Evolutionary conservation across 2,888 invertebrate species (phyloP).

Genomic region (Heliconius charithonia): DNA sequence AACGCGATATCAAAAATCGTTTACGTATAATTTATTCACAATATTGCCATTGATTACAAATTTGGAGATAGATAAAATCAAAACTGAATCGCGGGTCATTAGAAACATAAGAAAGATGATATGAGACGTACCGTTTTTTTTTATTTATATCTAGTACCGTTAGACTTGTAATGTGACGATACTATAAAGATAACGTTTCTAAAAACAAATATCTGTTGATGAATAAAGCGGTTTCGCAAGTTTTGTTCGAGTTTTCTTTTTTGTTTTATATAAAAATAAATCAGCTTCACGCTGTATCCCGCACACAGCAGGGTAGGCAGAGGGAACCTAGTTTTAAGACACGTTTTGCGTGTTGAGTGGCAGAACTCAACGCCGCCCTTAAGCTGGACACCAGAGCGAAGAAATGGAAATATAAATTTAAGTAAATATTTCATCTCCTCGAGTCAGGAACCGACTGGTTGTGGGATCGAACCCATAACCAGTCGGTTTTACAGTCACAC

Average conservation of each 20-base stretch:
- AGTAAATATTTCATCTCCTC: too few relatives aligned
- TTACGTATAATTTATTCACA: slow-evolving; percentile 8
- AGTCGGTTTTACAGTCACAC: too few relatives aligned
- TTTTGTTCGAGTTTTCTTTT: not conserved
- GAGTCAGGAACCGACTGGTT: too few relatives aligned
- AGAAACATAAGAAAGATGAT: slow-evolving; percentile 40
- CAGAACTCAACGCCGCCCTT: too few relatives aligned
- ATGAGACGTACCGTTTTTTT: slow-evolving; percentile 42
- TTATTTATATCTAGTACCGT: slow-evolving; percentile 44
- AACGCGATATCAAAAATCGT: not conserved
- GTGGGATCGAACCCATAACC: too few relatives aligned
- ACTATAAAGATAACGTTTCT: slow-evolving; percentile 7
- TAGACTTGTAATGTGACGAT: slow-evolving; percentile 32
- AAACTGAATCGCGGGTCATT: slow-evolving; percentile 9
- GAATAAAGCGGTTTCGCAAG: slow-evolving; percentile 17
- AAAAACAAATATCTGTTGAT: slow-evolving; percentile 2
- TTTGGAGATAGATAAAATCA: slow-evolving; percentile 4
- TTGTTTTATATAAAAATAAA: too few relatives aligned
- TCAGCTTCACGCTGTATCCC: too few relatives aligned
- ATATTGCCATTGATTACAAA: slow-evolving; percentile 24
- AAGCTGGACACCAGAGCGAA: too few relatives aligned
- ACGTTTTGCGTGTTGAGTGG: too few relatives aligned
- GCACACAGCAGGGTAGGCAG: too few relatives aligned
- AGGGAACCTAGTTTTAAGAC: too few relatives aligned
- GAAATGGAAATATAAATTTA: too few relatives aligned